Evolutionary conservation across 1,140 invertebrate species (phyloP).

Genomic region (Chionoecetes opilio): DNA sequence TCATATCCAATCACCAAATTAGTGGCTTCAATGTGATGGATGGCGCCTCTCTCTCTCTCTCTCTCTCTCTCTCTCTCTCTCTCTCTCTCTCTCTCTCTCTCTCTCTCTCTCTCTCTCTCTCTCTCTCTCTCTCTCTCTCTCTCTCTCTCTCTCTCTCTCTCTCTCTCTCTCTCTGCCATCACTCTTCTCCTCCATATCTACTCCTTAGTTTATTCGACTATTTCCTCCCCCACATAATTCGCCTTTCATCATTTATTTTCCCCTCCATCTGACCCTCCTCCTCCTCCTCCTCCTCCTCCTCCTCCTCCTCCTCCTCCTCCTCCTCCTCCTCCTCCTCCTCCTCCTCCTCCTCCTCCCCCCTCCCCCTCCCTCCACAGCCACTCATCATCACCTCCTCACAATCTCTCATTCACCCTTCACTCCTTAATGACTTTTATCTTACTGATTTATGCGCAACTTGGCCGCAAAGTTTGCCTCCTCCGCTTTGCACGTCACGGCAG

Average conservation of each 20-base stretch:
- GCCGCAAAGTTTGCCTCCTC: constrained; percentile 24
- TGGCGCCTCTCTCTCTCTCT: neutral
- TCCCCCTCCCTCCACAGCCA: neutral
- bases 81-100: constrained; percentile 52
- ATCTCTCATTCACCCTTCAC: constrained; percentile 27
- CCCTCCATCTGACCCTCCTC: neutral
- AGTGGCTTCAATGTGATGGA: too few relatives aligned
- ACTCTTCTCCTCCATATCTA: neutral
- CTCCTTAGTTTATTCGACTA: neutral
- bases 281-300: neutral
- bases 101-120: constrained; percentile 57
- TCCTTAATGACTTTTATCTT: constrained; percentile 22
- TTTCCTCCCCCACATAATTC: neutral
- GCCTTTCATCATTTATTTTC: neutral
- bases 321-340: neutral
- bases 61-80: constrained; percentile 45
- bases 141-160: neutral
- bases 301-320: neutral
- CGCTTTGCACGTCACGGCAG: constrained; percentile 2
- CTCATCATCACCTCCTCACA: constrained; percentile 24
- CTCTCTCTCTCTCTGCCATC: neutral
- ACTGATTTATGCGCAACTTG: constrained; percentile 19
- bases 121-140: constrained; percentile 47
- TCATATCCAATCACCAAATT: too few relatives aligned
- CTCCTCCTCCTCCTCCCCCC: neutral